A percentile compares a stretch with the other conserved stretches of the same genome.
Conservation (phyloP, 2,888 invertebrate species). For the Eurytoma californica region DNA sequence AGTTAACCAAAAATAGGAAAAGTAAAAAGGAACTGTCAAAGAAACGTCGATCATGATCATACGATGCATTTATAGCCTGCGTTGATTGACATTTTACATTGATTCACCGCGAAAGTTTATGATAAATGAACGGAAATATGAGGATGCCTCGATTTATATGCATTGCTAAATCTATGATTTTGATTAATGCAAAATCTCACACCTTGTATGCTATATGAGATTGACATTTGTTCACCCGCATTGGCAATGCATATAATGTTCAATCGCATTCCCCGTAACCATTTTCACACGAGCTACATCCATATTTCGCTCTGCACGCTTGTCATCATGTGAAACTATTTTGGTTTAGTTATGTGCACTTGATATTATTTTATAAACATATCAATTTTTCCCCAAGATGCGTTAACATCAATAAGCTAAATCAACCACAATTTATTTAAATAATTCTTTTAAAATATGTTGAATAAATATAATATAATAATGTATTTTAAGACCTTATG, state of each 20-base stretch:
- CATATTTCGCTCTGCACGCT: background rate
- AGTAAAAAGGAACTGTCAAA: conserved; percentile 5
- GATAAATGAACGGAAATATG: conserved; percentile 50
- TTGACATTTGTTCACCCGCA: conserved; percentile 31
- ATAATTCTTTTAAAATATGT: no score
- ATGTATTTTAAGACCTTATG: no score
- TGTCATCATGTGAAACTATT: background rate
- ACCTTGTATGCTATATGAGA: conserved; percentile 7
- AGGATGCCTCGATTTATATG: conserved; percentile 21
- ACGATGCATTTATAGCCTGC: conserved; percentile 24
- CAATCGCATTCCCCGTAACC: background rate
- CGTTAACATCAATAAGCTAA: background rate
- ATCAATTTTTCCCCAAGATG: no score
- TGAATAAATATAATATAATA: no score
- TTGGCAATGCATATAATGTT: conserved; percentile 5
- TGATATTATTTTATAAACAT: no score
- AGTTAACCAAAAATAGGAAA: conserved; percentile 20
- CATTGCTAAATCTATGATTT: conserved; percentile 46
- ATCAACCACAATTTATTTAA: background rate
- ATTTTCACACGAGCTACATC: conserved; percentile 3
- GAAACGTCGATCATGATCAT: conserved; percentile 19
- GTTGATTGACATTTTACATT: conserved; percentile 27
- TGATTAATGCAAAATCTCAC: conserved; percentile 49
- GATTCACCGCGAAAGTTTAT: conserved; percentile 33
- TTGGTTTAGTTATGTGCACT: no score